Evolutionary conservation across 2,113 vertebrate species (phyloP), one percentile per base, ranked within the genome.

Genomic region (Periophthalmodon schlosseri): DNA sequence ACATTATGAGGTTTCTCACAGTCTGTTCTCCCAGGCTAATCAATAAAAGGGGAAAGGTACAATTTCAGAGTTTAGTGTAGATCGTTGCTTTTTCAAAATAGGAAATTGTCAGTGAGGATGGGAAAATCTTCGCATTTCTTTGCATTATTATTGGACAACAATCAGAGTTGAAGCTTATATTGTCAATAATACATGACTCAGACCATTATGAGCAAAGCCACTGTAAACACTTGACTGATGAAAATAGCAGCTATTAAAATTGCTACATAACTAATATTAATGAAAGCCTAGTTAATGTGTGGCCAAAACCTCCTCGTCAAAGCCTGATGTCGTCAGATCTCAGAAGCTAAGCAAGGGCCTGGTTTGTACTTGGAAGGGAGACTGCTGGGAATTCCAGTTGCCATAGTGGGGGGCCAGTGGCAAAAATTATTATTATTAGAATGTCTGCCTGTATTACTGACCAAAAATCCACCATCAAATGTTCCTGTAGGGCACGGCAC

Each of bases 81-180:
- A 54, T 54, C 18, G 1, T 56, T 56, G 18, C 16, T 4, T 54
- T 54, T n/a, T n/a, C 18, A 8, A n/a, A 54, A n/a, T 54, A 5
- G 50, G 6, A 49, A 49, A 49, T 4, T 44, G 8, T 1, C 39
- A 10, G 9, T 39, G 39, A 7, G 8, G 39, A 44, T 49, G 47
- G 47, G 47, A 16, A 15, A 49, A 49, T 79, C 74, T 80, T 78
- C 58, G 60, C 23, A 79, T 68, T 65, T 72, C 33, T 46, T 54
- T 63, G 10, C n/a, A 47, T 74, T 61, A 56, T 28, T 49, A 63
- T 72, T 67, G 77, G 70, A 75, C 6, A 73, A 83, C 69, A 73
- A 74, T 67, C 72, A 60, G 66, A 73, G 74, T 63, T 77, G 70
- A 50, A 71, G n/a, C 66, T 73, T 71, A 72, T 28, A 23, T 67